phyloP scores from a whole-genome alignment of 2,888 invertebrate genomes.

The Meandrusa payeni region DNA sequence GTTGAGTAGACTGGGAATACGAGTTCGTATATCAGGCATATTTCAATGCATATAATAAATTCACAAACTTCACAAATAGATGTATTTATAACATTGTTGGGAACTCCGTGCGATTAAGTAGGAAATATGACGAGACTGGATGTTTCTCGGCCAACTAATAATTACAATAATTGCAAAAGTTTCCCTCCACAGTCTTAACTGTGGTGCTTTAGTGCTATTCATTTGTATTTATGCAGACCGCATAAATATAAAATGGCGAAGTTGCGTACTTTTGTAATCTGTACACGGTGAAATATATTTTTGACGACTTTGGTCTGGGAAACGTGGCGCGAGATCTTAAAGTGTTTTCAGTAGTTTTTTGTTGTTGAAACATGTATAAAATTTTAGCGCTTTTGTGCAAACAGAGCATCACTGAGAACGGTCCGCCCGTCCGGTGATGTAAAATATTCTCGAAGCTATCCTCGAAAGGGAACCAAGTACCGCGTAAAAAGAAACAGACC shows the following conservation, averaged over 20 bases:
- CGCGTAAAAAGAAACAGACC: slow-evolving; percentile 50
- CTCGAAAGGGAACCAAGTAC: slow-evolving; percentile 51
- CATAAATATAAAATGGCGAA: slow-evolving; percentile 40
- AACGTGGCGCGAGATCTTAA: slow-evolving; percentile 35
- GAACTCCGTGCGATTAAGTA: slow-evolving; percentile 68
- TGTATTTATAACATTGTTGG: slow-evolving; percentile 64
- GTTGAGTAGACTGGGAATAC: too few species aligned
- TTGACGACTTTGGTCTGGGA: slow-evolving; percentile 28
- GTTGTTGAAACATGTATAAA: slow-evolving; percentile 67
- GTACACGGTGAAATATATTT: slow-evolving; percentile 45
- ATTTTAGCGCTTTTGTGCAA: slow-evolving; percentile 59
- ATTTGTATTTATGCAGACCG: slow-evolving; percentile 57
- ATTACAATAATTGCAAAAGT: slow-evolving; percentile 77
- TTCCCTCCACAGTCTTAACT: slow-evolving; percentile 61
- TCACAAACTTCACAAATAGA: slow-evolving; percentile 60
- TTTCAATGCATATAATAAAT: slow-evolving; percentile 44
- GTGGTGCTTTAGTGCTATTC: slow-evolving; percentile 56
- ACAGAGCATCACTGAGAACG: slow-evolving; percentile 60
- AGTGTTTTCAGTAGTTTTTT: slow-evolving; percentile 64
- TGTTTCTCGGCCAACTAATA: slow-evolving; percentile 66
- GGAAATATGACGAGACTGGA: slow-evolving; percentile 69
- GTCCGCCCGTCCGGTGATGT: slow-evolving; percentile 40
- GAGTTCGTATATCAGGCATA: too few species aligned
- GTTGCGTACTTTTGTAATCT: slow-evolving; percentile 15
- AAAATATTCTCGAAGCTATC: slow-evolving; percentile 58